Evolutionary conservation across 1,140 invertebrate genomes (phyloP).

Genomic region (Calephelis nemesis): DNA sequence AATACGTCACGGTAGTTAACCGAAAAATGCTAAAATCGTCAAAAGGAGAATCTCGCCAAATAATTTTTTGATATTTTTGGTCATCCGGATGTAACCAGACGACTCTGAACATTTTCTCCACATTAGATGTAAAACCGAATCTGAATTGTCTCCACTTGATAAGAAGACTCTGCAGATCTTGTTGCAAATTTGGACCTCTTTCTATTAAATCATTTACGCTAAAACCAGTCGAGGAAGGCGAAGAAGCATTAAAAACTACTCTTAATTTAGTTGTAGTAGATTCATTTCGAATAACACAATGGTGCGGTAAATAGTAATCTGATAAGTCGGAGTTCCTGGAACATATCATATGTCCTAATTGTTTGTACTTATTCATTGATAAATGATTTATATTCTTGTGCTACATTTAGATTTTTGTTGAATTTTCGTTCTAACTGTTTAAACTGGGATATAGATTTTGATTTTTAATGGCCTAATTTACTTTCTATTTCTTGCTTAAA

Average conservation of each 20-base stretch:
- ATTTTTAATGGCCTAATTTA: conserved; percentile 19
- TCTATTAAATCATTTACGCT: conserved; percentile 25
- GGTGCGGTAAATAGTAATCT: conserved; percentile 26
- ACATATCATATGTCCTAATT: conserved; percentile 20
- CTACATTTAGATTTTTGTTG: conserved; percentile 17
- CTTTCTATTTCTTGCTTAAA: conserved; percentile 18
- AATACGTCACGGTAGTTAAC: not conserved
- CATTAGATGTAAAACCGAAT: conserved; percentile 10
- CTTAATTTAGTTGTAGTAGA: conserved; percentile 25
- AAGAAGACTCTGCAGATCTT: conserved; percentile 22
- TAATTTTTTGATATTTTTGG: conserved; percentile 20
- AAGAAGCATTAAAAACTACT: conserved; percentile 24
- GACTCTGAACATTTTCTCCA: conserved; percentile 15
- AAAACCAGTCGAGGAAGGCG: conserved; percentile 3
- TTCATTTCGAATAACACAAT: conserved; percentile 26
- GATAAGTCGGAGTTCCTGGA: conserved; percentile 4
- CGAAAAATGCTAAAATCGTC: not conserved
- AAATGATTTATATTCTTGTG: conserved; percentile 22
- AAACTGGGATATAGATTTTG: conserved; percentile 22
- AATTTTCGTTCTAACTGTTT: conserved; percentile 27
- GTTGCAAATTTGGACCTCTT: conserved; percentile 24
- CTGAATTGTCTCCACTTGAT: conserved; percentile 18
- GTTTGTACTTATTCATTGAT: conserved; percentile 23
- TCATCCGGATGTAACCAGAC: conserved; percentile 13
- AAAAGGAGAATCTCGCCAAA: not conserved